Conservation (phyloP, 2,888 invertebrate genomes). For the Thecophora atra region DNA sequence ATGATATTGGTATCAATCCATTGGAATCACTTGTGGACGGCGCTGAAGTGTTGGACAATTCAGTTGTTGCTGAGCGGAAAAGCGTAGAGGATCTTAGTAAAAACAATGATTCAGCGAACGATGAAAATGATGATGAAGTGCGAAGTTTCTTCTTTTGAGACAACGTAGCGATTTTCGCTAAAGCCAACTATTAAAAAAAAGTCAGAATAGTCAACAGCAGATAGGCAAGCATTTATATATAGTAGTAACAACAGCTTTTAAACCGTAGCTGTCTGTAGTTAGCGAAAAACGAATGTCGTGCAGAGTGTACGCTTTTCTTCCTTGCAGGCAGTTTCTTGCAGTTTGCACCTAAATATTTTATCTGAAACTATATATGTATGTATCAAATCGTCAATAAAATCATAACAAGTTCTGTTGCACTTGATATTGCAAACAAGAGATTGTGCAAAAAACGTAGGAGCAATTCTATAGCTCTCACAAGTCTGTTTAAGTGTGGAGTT, state of each 20-base stretch:
- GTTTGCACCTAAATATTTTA: constrained; percentile 35
- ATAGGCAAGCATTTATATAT: constrained; percentile 33
- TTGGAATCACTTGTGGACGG: constrained; percentile 48
- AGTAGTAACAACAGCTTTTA: constrained; percentile 45
- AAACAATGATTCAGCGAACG: constrained; percentile 52
- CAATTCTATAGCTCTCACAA: no score
- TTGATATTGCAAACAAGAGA: no score
- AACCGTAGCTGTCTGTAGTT: constrained; percentile 38
- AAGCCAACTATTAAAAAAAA: constrained; percentile 10
- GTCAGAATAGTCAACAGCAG: constrained; percentile 14
- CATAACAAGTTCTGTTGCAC: neutral
- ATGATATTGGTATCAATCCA: constrained; percentile 50
- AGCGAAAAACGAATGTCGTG: constrained; percentile 34
- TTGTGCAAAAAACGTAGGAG: no score
- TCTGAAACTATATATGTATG: constrained; percentile 1
- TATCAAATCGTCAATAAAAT: neutral
- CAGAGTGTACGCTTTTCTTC: neutral
- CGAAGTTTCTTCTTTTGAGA: constrained; percentile 59
- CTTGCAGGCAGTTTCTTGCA: constrained; percentile 9
- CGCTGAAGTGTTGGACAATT: constrained; percentile 48
- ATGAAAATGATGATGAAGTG: constrained; percentile 56
- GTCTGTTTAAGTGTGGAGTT: no score
- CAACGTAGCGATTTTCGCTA: constrained; percentile 28
- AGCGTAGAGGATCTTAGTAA: constrained; percentile 45
- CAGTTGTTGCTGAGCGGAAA: constrained; percentile 40